Base-by-base conservation (phyloP, 1,140 invertebrate species). In the Doryteuthis pealeii region DNA sequence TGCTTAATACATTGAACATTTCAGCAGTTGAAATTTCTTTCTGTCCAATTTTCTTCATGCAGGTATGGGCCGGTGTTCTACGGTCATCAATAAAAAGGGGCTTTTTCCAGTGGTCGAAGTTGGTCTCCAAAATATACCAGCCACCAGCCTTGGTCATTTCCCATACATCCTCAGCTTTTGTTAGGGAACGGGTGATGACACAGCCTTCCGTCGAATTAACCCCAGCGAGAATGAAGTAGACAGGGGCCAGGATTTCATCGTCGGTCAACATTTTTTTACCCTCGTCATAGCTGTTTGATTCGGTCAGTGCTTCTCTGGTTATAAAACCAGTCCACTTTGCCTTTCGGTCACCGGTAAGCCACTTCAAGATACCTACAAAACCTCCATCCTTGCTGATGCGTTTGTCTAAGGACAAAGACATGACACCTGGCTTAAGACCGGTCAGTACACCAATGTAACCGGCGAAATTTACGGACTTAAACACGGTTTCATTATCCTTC, bases 51-150 rank as follows among this genome's bases (percentile, higher is more conserved):
- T 87, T 79, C 8, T 86, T 80, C 86, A 90, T 86, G 80, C 91
- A 92, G 15, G 80, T 84, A 73, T 88, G 85, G 10, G 89, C 89
- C 22, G 90, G 89, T 5, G 86, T 89, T 30, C 89, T 78, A 40
- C 91, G 83, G 76, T 91, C 88, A 81, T 92, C 91, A 54, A 90
- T 84, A 81, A 91, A 90, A 1, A 90, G 87, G 40, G 90, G 89
- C 12, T 81, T 78, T 71, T 88, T 84, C 91, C 91, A 91, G 78
- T 91, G 90, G 81, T 92, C 91, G 77, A 90, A 91, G 79, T 92
- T 92, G 0, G 91, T 92, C 81, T 92, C 89, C 22, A 91, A 85
- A 2, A 91, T 81, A 80, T 87, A 91, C 90, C 90, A 91, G 2
- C 78, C 74, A 35, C 76, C 77, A 22, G 83, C 83, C 28, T 69